Evolutionary conservation across 2,888 invertebrate species (phyloP).

Genomic region (Pristionchus arcanus): DNA sequence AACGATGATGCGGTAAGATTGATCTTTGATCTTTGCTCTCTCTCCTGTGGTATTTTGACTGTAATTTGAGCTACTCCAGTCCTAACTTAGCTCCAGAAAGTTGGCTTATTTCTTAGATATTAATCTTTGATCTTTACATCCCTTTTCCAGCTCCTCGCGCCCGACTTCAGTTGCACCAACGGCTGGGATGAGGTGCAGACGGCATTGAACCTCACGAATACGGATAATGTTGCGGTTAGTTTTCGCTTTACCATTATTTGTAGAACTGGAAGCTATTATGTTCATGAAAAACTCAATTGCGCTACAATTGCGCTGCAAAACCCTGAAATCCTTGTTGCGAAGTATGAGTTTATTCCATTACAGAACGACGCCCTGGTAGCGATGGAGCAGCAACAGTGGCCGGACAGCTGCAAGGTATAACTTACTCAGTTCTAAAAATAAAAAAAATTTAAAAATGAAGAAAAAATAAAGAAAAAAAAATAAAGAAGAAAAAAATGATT

Average conservation of each 20-base stretch:
- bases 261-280: too few relatives aligned
- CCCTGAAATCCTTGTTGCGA: too few relatives aligned
- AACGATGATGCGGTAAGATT: constrained; percentile 13
- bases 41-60: neutral
- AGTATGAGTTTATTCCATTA: neutral
- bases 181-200: constrained; percentile 10
- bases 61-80: too few relatives aligned
- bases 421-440: too few relatives aligned
- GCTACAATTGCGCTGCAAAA: too few relatives aligned
- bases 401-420: constrained; percentile 40
- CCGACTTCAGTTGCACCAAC: neutral
- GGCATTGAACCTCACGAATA: neutral
- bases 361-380: neutral
- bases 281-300: too few relatives aligned
- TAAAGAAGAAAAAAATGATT: too few relatives aligned
- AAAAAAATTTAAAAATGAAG: neutral
- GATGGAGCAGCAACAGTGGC: constrained; percentile 23
- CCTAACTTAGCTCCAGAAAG: too few relatives aligned
- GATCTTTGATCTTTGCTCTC: neutral
- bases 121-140: neutral
- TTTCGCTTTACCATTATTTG: neutral
- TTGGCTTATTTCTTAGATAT: neutral
- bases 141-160: neutral
- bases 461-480: too few relatives aligned
- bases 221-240: neutral